Percentiles rank a stretch among this genome's conserved stretches.
phyloP scores from a whole-genome alignment of 2,797 vertebrate genomes.

The Rhynchotus rufescens region DNA sequence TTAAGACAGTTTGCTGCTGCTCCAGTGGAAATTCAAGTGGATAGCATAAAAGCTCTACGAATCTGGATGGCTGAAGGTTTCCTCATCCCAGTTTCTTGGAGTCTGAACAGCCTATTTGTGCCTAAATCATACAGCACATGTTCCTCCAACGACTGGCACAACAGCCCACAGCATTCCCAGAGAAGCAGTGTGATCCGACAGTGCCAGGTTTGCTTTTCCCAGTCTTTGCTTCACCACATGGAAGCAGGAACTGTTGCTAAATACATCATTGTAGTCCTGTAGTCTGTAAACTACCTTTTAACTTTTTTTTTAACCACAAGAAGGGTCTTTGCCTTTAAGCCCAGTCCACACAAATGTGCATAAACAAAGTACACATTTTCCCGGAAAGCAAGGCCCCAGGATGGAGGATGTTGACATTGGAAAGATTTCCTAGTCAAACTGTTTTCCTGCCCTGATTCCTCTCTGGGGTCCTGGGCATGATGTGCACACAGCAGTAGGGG shows the following conservation, averaged over 20 bases:
- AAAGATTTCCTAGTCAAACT: conserved; percentile 59
- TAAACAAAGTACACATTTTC: conserved; percentile 22
- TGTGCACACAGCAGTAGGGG: neutral
- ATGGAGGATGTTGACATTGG: conserved; percentile 67
- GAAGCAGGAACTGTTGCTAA: neutral
- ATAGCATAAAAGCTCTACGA: neutral
- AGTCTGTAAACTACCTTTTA: neutral
- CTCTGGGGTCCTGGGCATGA: conserved; percentile 1
- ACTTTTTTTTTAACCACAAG: neutral
- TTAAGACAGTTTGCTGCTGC: neutral
- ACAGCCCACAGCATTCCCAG: neutral
- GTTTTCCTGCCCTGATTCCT: conserved; percentile 41
- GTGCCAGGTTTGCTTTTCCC: neutral
- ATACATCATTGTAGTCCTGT: neutral
- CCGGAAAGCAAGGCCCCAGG: conserved; percentile 35
- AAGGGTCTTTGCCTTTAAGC: conserved; percentile 42
- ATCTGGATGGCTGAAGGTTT: neutral
- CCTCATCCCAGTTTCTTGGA: neutral
- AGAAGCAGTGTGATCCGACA: neutral
- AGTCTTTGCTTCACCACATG: neutral
- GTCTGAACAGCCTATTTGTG: neutral
- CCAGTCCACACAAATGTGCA: neutral
- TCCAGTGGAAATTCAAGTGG: neutral
- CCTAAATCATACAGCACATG: neutral
- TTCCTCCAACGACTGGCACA: neutral